Base-by-base conservation (phyloP, 2,888 invertebrate species). In the Synergus japonicus region DNA sequence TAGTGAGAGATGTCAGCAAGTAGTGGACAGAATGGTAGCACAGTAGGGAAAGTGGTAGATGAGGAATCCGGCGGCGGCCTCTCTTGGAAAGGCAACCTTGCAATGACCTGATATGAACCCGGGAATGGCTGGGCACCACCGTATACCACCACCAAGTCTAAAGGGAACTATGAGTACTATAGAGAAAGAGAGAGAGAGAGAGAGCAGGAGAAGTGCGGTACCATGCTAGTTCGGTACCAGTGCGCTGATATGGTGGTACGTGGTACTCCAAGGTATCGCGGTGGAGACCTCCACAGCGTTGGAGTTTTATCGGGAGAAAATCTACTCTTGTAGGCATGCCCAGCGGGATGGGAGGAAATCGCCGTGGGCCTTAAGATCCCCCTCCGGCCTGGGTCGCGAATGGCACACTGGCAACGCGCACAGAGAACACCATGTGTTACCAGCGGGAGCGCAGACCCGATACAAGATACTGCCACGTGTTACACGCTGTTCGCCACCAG, bases 381-480 rank as follows among this genome's bases (percentile, higher is more conserved):
- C 81, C 83, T 81, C 63, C 43, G 58, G 69, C 78, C 67, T 15
- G 58, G 76, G 60, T 77, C 79, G 82, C 80, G 79, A 66, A 78
- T 77, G 83, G 64, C 77, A 77, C 82, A 79, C 81, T 82, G 60
- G 83, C 79, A 83, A 81, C 82, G 79, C 83, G 81, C 85, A 87
- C 85, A 87, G 86, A 87, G 86, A 86, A 86, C 88, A 90, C 88
- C 89, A 84, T 87, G 85, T 88, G 90, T 87, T 88, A 90, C 87
- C 91, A 90, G 91, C 91, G 87, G 91, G 90, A 88, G 86, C 88
- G 86, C 87, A 85, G 86, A 85, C 85, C 86, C 89, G 91, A 92
- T 92, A 92, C 91, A 92, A 92, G 92, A 91, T 91, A 92, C 91
- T 88, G 91, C 91, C 91, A 91, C 92, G 91, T 91, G 91, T 91